Conservation (phyloP, 2,113 vertebrate species). For the Struthio camelus region DNA sequence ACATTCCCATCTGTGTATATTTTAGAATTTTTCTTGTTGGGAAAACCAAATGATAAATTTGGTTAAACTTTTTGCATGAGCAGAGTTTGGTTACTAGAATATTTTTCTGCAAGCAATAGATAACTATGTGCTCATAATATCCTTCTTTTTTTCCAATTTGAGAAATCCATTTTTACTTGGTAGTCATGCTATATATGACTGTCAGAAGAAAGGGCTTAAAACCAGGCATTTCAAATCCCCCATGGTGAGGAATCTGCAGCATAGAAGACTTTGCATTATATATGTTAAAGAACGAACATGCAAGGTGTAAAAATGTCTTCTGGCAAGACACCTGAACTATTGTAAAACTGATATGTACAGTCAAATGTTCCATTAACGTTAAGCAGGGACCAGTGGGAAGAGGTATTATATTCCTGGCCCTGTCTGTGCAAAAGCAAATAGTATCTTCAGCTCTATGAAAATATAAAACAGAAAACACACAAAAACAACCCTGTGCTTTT, state of each 20-base stretch:
- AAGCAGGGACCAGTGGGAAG: background rate
- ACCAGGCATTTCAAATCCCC: background rate
- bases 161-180: background rate
- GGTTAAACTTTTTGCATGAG: background rate
- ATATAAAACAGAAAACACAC: background rate
- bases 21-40: background rate
- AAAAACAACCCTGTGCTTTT: background rate
- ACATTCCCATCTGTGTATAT: background rate
- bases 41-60: background rate
- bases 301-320: background rate
- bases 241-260: background rate
- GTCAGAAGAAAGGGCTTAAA: background rate
- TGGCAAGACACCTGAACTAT: background rate
- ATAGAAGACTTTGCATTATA: background rate
- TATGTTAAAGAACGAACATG: background rate
- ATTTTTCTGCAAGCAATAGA: background rate
- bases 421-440: background rate
- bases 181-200: background rate
- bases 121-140: background rate
- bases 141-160: background rate
- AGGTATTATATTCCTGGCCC: background rate
- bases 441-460: background rate
- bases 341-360: background rate
- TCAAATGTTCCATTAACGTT: background rate
- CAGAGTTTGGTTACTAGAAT: background rate